Evolutionary conservation across 1,140 invertebrate genomes (phyloP), one percentile per base, ranked within the genome.

Genomic region (Lasioglossum baleicum): DNA sequence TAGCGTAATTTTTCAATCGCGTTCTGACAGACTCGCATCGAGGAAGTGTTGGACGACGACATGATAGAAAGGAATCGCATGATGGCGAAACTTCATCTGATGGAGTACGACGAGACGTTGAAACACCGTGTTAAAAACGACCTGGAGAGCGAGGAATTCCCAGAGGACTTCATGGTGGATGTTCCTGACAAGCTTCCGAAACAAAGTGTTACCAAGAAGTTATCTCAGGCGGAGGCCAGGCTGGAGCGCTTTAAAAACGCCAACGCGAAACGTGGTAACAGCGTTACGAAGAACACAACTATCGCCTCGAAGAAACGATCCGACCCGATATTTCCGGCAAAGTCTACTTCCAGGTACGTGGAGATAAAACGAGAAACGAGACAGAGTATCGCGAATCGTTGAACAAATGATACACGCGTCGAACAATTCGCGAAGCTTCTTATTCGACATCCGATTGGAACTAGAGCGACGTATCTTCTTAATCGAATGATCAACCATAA

Each of bases 161-260:
- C 86, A 7, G 84, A 88, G 17, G 83, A 88, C 2, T 81, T 86
- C 15, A 78, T 88, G 78, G 69, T 85, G 53, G 83, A 88, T 58
- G 78, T 82, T 5, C 74, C 90, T 31, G 88, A 91, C 69, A 91
- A 87, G 81, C 80, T 87, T 66, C 84, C 85, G 68, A 90, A 82
- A 67, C 86, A 78, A 84, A 83, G 82, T 31, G 74, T 80, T 35
- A 66, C 83, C 60, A 92, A 89, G 64, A 90, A 90, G 82, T 75
- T 86, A 56, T 88, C 90, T 10, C 88, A 90, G 63, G 87, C 87
- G 17, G 90, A 90, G 71, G 84, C 86, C 26, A 89, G 87, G 74
- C 75, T 90, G 40, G 90, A 92, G 70, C 90, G 88, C n/a, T 88
- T 90, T 60, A 91, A 87, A 83, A 90, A 84, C 70, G 51, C 87